These are phyloP conservation scores for Atopsyche davidsoni DNA, from an alignment of 1,140 invertebrate species.

Conservation along the genomic window DNA sequence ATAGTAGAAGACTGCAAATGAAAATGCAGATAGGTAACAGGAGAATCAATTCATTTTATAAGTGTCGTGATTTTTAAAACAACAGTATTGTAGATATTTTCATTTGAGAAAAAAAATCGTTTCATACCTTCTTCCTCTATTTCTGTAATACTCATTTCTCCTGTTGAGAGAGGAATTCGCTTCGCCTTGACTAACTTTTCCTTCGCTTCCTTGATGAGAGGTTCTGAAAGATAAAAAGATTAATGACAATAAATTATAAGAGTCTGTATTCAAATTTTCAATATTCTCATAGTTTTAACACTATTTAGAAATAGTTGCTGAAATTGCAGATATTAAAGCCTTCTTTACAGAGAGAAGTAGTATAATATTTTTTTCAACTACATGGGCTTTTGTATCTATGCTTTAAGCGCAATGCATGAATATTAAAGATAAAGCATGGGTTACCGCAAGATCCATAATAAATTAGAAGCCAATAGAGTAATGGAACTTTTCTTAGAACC, in stretches of 20 bases:
- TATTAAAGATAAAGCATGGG: too few relatives aligned
- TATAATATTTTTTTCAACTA: neutral
- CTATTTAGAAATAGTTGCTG: neutral
- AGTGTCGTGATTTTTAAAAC: neutral
- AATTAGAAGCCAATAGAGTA: neutral
- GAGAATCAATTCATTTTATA: neutral
- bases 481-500: neutral
- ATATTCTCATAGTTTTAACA: conserved; percentile 4
- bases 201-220: conserved; percentile 29
- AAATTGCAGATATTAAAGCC: neutral
- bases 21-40: neutral
- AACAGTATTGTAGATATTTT: neutral
- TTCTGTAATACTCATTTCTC: neutral
- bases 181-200: conserved; percentile 12
- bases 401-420: neutral
- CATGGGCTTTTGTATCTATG: neutral
- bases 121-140: conserved; percentile 6
- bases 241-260: too few relatives aligned
- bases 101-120: neutral
- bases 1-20: too few relatives aligned
- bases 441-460: neutral
- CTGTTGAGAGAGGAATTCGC: neutral
- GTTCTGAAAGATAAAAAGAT: conserved; percentile 31
- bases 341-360: neutral
- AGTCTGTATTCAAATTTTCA: conserved; percentile 28